These are phyloP conservation scores for Lathamus discolor DNA, from an alignment of 2,113 vertebrate species.

Conservation along the genomic window DNA sequence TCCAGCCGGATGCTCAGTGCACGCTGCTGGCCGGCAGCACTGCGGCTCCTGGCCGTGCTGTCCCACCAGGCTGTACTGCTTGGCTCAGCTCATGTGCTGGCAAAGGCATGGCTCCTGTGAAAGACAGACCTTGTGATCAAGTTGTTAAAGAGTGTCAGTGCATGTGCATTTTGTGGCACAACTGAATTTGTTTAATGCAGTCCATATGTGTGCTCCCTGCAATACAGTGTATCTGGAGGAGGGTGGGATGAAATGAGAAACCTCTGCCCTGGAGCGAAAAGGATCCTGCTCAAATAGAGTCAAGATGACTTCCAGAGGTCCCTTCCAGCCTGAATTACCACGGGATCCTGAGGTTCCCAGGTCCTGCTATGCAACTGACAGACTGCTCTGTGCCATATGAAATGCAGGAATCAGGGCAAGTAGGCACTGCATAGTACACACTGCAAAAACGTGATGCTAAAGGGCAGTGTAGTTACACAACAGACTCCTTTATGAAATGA, in stretches of 20 bases:
- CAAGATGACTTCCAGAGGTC: neutral
- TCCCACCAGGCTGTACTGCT: neutral
- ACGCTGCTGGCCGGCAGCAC: neutral
- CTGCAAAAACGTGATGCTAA: neutral
- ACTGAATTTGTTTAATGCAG: neutral
- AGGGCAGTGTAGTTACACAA: neutral
- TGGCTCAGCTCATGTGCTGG: neutral
- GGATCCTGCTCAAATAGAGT: neutral
- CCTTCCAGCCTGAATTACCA: neutral
- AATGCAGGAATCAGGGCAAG: rapidly evolving
- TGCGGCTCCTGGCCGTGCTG: neutral
- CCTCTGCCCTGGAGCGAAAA: neutral
- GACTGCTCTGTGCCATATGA: neutral
- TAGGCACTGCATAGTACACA: neutral
- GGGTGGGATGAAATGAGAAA: neutral
- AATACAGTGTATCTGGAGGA: neutral
- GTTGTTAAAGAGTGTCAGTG: neutral
- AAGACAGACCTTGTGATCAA: neutral
- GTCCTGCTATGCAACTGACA: rapidly evolving
- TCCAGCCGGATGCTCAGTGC: neutral
- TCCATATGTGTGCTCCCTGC: neutral
- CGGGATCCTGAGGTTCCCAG: rapidly evolving
- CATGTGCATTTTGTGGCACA: neutral
- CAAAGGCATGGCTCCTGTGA: neutral
- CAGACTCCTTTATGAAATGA: neutral